Percentiles rank a stretch among this genome's conserved stretches.
phyloP scores from a whole-genome alignment of 2,113 vertebrate genomes.

The Rhinichthys klamathensis region DNA sequence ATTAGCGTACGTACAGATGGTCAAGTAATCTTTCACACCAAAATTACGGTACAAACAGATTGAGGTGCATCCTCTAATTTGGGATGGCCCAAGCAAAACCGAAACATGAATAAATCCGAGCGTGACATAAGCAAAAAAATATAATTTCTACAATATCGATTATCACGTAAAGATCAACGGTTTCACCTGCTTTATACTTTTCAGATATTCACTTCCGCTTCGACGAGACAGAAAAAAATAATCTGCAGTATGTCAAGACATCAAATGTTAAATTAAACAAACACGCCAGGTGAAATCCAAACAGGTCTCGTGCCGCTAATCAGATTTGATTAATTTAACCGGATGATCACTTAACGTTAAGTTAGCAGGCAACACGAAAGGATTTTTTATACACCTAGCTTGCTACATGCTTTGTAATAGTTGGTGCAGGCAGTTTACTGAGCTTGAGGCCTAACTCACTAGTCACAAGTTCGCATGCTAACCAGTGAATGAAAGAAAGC shows the following conservation, averaged over 20 bases:
- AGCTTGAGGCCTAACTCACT: constrained; percentile 49
- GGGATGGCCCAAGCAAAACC: not conserved
- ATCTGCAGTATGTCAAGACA: not conserved
- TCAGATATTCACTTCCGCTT: constrained; percentile 34
- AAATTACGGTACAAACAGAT: not conserved
- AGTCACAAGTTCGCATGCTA: constrained; percentile 50
- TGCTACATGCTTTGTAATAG: constrained; percentile 10
- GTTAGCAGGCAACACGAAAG: not conserved
- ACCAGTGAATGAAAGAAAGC: constrained; percentile 36
- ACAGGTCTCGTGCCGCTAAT: constrained; percentile 50
- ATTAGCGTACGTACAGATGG: not conserved
- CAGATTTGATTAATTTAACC: constrained; percentile 21
- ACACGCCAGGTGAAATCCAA: not conserved
- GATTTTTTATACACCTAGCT: not conserved
- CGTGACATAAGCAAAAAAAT: not conserved
- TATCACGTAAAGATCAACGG: not conserved
- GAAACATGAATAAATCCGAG: constrained; percentile 3
- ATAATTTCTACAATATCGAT: no score
- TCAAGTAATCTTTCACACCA: not conserved
- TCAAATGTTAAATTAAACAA: not conserved
- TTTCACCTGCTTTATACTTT: constrained; percentile 20
- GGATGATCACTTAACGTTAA: not conserved
- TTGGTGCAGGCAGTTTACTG: constrained; percentile 17
- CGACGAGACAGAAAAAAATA: not conserved
- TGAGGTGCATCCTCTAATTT: not conserved